These are phyloP conservation scores for Rhizomys pruinosus DNA, from an alignment of 2,113 vertebrate genomes.

Conservation along the genomic window DNA sequence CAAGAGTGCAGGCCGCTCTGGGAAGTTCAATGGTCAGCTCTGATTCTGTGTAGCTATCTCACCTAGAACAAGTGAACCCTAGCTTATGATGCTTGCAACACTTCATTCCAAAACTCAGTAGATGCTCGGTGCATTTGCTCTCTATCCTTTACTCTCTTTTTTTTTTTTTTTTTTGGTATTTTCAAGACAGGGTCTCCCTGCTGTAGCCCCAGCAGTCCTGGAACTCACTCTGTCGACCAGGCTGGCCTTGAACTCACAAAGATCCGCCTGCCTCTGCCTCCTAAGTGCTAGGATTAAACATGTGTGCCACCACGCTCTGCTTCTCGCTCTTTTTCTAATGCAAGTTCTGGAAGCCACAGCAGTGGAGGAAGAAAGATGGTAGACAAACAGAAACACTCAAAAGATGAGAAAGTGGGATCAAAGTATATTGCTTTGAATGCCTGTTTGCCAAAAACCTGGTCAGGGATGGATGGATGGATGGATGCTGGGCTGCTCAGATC, in stretches of 20 bases:
- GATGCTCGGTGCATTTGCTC: neutral
- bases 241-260: too few species aligned
- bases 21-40: neutral
- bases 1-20: fast-evolving
- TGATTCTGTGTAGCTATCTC: neutral
- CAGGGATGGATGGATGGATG: neutral
- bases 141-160: neutral
- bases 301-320: too few species aligned
- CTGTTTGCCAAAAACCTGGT: neutral
- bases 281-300: too few species aligned
- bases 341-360: neutral
- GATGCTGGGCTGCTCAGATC: neutral
- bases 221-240: too few species aligned
- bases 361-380: neutral
- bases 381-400: neutral
- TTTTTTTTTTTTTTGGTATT: too few species aligned
- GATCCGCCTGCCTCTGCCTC: too few species aligned
- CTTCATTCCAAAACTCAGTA: neutral
- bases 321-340: too few species aligned
- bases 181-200: too few species aligned
- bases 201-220: too few species aligned
- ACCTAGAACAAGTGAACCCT: neutral
- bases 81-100: neutral
- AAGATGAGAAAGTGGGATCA: neutral
- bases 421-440: neutral